A percentile compares a stretch with the other conserved stretches of the same genome.
These are phyloP conservation scores for Torymus tubicola DNA, from an alignment of 2,888 invertebrate species.

Conservation along the genomic window DNA sequence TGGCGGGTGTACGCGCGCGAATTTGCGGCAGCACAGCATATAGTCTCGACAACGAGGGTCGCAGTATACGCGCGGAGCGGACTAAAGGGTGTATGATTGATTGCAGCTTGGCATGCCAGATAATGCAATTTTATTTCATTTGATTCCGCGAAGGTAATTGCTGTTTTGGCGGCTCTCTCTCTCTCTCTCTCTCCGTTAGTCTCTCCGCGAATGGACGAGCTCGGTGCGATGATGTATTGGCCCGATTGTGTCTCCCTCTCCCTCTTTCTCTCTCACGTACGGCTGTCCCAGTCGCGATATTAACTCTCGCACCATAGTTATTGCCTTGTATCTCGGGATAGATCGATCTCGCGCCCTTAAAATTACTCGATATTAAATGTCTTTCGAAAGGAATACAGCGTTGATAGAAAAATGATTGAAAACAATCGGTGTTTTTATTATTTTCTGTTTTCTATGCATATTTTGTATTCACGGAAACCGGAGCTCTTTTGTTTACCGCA, in stretches of 20 bases:
- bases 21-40: constrained; percentile 48
- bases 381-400: neutral
- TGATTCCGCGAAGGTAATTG: constrained; percentile 75
- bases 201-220: neutral
- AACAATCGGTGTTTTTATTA: too few species aligned
- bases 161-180: constrained; percentile 71
- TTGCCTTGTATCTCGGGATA: constrained; percentile 54
- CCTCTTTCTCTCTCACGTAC: constrained; percentile 45
- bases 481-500: too few species aligned
- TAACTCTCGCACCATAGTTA: constrained; percentile 58
- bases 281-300: constrained; percentile 52
- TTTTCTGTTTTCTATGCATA: too few species aligned
- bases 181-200: constrained; percentile 33
- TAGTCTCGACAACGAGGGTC: constrained; percentile 50
- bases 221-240: constrained; percentile 72
- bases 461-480: too few species aligned
- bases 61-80: constrained; percentile 36
- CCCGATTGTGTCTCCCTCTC: constrained; percentile 61
- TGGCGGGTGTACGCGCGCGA: constrained; percentile 39
- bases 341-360: constrained; percentile 46
- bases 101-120: constrained; percentile 75
- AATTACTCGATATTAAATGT: constrained; percentile 28
- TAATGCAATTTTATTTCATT: constrained; percentile 77
- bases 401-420: too few species aligned
- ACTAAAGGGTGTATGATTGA: constrained; percentile 74